Evolutionary conservation across 2,113 vertebrate genomes (phyloP).

Genomic region (Columbina picui): DNA sequence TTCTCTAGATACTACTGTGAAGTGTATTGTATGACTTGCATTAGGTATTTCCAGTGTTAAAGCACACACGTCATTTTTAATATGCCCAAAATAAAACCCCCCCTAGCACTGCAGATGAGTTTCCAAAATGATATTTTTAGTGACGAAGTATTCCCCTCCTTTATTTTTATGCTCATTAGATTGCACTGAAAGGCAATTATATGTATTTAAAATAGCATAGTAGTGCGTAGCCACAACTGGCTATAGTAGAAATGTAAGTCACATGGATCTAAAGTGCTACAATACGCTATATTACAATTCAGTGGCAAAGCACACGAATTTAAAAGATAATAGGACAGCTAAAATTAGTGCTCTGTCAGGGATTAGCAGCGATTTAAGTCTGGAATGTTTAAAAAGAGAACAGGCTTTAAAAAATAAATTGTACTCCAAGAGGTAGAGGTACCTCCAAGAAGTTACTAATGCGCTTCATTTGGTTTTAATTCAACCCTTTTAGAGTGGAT

Average conservation of each 20-base stretch:
- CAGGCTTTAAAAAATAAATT: background rate
- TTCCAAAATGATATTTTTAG: conserved; percentile 6
- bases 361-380: background rate
- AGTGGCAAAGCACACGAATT: background rate
- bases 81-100: background rate
- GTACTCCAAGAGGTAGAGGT: background rate
- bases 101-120: background rate
- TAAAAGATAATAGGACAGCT: conserved; percentile 11
- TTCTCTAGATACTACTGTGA: background rate
- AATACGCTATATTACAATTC: background rate
- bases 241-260: background rate
- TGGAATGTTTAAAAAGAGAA: background rate
- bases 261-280: background rate
- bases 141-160: background rate
- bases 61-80: background rate
- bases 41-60: background rate
- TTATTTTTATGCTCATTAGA: background rate
- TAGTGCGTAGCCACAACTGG: background rate
- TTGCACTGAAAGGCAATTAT: background rate
- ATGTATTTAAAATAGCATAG: background rate
- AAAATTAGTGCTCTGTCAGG: conserved; percentile 13
- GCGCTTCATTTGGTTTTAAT: background rate
- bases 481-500: background rate
- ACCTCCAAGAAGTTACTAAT: background rate
- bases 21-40: background rate